Conservation (phyloP, 2,113 vertebrate species). For the Chiloscyllium plagiosum region DNA sequence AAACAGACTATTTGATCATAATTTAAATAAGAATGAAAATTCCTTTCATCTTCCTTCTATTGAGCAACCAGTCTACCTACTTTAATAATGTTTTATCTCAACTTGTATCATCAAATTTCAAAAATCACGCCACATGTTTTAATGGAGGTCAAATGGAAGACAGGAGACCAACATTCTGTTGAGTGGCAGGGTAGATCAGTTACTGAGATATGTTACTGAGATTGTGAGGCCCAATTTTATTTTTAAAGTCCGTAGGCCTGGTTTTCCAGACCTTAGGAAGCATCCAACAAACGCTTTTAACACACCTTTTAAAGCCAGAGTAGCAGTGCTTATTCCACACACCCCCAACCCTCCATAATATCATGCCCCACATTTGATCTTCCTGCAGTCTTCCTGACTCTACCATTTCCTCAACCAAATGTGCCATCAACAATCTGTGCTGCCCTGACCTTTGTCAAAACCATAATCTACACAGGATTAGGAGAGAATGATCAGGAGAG, state of each 20-base stretch:
- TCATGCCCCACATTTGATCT: too few species aligned
- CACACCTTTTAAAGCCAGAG: not conserved
- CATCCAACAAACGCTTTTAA: not conserved
- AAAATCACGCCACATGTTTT: not conserved
- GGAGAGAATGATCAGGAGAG: not conserved
- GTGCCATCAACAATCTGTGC: too few species aligned
- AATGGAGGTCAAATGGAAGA: not conserved
- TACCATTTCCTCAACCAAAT: not conserved
- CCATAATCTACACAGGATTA: not conserved
- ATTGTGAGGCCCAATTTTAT: too few species aligned
- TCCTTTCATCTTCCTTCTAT: not conserved
- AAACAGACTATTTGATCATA: not conserved
- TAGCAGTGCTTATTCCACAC: not conserved
- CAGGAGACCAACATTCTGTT: not conserved
- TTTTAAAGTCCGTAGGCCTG: too few species aligned
- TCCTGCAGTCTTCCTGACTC: not conserved
- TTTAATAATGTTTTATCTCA: not conserved
- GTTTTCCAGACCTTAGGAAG: not conserved
- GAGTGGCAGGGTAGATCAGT: not conserved
- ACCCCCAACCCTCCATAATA: too few species aligned
- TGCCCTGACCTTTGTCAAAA: too few species aligned
- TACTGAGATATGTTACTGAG: not conserved
- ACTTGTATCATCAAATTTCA: not conserved
- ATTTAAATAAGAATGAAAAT: not conserved
- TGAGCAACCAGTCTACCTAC: not conserved